Evolutionary conservation across 1,140 invertebrate genomes (phyloP).

Genomic region (Paramacrobiotus metropolitanus): DNA sequence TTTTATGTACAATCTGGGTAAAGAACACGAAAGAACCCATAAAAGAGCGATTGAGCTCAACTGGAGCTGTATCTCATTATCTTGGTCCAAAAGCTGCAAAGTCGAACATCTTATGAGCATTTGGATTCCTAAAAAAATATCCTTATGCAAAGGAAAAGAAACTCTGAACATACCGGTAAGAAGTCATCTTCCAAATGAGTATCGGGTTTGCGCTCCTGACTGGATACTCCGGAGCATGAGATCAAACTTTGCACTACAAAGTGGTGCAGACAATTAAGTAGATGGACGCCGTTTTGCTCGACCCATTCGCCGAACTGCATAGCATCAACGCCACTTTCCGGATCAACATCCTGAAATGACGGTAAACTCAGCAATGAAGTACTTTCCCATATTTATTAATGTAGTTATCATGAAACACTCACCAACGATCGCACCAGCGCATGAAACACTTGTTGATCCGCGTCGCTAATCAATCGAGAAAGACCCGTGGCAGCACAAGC

Average conservation of each 20-base stretch:
- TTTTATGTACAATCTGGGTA: not conserved
- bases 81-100: not conserved
- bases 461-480: not conserved
- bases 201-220: not conserved
- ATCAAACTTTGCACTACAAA: not conserved
- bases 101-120: not conserved
- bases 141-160: not conserved
- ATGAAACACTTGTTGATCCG: conserved; percentile 1
- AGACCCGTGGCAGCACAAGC: not conserved
- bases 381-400: too few relatives aligned
- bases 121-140: too few relatives aligned
- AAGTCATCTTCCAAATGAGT: not conserved
- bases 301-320: not conserved
- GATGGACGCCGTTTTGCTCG: not conserved
- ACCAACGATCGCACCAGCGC: not conserved
- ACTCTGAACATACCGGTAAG: not conserved
- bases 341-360: too few relatives aligned
- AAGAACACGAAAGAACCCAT: not conserved
- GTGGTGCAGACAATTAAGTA: not conserved
- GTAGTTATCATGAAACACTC: not conserved
- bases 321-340: not conserved
- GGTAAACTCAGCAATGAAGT: too few relatives aligned
- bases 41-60: not conserved
- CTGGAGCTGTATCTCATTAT: not conserved
- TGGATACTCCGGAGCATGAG: not conserved